Evolutionary conservation across 2,888 invertebrate genomes (phyloP).

Genomic region (Nycteola revayana): DNA sequence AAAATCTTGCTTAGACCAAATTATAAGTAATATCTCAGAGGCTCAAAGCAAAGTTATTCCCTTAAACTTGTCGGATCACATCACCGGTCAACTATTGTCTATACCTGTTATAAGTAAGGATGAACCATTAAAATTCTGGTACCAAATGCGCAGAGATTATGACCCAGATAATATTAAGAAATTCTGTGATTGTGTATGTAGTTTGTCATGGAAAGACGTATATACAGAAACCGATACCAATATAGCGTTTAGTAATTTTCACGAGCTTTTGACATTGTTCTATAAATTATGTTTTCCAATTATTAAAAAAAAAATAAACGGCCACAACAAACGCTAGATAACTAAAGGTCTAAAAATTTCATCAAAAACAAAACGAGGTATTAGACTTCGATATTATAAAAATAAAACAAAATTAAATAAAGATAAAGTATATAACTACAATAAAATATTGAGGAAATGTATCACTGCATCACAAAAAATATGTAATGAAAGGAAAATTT

Average conservation of each 20-base stretch:
- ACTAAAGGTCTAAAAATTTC: conserved; percentile 1
- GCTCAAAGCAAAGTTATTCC: neutral
- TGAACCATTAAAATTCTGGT: neutral
- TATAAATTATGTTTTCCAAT: conserved; percentile 3
- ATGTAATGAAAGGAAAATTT: no score
- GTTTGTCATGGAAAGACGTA: neutral
- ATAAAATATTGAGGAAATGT: no score
- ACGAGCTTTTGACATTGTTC: neutral
- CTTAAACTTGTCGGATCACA: conserved; percentile 2
- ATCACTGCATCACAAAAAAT: no score
- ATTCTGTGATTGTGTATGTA: conserved; percentile 1
- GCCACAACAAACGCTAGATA: neutral
- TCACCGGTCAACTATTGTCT: conserved; percentile 1
- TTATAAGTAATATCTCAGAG: neutral
- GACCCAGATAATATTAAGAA: neutral
- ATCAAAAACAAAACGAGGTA: neutral
- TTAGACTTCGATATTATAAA: neutral
- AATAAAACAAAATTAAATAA: neutral
- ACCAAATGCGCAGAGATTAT: conserved; percentile 3
- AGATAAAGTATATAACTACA: no score
- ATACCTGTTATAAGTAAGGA: neutral
- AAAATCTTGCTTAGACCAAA: neutral
- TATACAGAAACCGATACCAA: neutral
- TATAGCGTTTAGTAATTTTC: neutral
- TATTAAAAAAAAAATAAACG: neutral